Evolutionary conservation across 2,113 vertebrate genomes (phyloP).

Genomic region (Cyprinodon variegatus): DNA sequence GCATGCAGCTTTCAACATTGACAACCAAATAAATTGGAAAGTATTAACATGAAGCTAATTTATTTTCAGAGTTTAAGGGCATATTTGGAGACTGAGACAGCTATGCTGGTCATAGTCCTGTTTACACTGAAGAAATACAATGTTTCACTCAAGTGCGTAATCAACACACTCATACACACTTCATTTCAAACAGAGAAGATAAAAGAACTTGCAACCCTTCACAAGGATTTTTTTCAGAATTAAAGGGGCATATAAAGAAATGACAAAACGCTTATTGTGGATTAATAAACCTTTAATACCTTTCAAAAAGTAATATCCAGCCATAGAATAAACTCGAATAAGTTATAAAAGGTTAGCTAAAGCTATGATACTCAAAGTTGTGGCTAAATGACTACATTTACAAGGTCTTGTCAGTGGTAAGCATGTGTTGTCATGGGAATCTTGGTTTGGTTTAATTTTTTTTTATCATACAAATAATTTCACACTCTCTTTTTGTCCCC

Average conservation of each 20-base stretch:
- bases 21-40: not conserved
- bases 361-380: not conserved
- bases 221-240: slow-evolving; percentile 32
- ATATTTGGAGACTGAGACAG: not conserved
- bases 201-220: slow-evolving; percentile 24
- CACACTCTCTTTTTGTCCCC: too few relatives aligned
- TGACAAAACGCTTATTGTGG: slow-evolving; percentile 2
- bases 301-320: not conserved
- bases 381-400: too few relatives aligned
- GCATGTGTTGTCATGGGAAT: too few relatives aligned
- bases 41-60: slow-evolving; percentile 5
- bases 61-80: slow-evolving; percentile 1
- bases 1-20: slow-evolving; percentile 3
- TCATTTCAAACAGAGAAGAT: slow-evolving; percentile 37
- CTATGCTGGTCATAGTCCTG: not conserved
- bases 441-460: too few relatives aligned
- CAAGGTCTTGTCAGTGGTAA: too few relatives aligned
- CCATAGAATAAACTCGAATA: not conserved
- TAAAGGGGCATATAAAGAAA: not conserved
- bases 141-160: not conserved
- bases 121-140: not conserved
- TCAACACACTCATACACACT: slow-evolving; percentile 37
- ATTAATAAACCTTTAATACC: not conserved
- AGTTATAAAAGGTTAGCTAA: not conserved
- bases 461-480: too few relatives aligned